Evolutionary conservation across 2,888 invertebrate species (phyloP).

Genomic region (Temnothorax rugatulus): DNA sequence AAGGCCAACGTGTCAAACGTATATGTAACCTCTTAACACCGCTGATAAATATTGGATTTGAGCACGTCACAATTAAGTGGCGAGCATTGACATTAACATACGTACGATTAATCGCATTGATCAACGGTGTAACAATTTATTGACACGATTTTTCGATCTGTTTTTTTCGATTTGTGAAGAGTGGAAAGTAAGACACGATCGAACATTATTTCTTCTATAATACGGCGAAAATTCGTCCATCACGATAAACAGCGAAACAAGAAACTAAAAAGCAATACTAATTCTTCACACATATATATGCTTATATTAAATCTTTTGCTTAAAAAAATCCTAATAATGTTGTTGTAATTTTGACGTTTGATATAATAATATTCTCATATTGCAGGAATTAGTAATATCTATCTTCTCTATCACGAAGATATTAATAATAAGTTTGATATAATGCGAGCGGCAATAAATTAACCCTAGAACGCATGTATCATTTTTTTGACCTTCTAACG

Average conservation of each 20-base stretch:
- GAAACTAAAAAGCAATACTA: background rate
- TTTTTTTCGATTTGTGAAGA: background rate
- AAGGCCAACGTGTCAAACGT: too few relatives aligned
- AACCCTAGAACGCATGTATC: too few relatives aligned
- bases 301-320: background rate
- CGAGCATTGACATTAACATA: background rate
- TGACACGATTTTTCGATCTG: background rate
- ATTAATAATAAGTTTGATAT: background rate
- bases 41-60: conserved; percentile 18
- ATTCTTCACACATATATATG: too few relatives aligned
- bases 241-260: background rate
- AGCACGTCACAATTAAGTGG: background rate
- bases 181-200: background rate
- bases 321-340: background rate
- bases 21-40: background rate
- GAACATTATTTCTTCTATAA: background rate
- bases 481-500: too few relatives aligned
- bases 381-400: background rate
- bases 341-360: background rate
- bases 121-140: conserved; percentile 17
- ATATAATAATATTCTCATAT: background rate
- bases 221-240: background rate
- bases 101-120: background rate
- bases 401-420: background rate
- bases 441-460: background rate